Evolutionary conservation across 2,888 invertebrate genomes (phyloP).

Genomic region (Zygaena filipendulae): DNA sequence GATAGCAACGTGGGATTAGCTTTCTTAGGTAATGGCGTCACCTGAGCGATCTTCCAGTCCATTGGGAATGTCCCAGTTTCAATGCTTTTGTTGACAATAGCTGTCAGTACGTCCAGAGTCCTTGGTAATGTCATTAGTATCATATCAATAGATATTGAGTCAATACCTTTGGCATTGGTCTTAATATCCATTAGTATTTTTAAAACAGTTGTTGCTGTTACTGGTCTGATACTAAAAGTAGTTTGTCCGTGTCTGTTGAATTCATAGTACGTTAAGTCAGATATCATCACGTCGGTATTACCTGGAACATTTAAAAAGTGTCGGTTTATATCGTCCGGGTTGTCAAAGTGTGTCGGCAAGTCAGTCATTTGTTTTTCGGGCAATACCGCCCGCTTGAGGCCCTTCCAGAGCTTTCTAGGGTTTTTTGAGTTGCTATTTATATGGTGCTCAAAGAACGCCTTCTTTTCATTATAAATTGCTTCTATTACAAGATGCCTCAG

Average conservation of each 20-base stretch:
- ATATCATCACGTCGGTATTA: not conserved
- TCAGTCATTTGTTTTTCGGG: not conserved
- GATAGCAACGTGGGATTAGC: not conserved
- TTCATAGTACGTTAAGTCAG: not conserved
- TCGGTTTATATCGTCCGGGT: not conserved
- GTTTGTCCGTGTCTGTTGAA: not conserved
- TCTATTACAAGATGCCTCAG: not conserved
- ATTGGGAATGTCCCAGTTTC: not conserved
- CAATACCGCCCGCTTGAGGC: not conserved
- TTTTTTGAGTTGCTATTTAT: conserved; percentile 1
- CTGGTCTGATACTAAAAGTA: not conserved
- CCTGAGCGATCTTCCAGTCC: conserved; percentile 2
- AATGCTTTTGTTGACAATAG: not conserved
- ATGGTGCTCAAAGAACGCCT: conserved; percentile 1
- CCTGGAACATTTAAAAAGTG: not conserved
- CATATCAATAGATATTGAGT: not conserved
- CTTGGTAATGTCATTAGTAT: conserved; percentile 1
- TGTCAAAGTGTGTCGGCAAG: not conserved
- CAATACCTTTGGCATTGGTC: not conserved
- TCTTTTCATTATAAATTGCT: conserved; percentile 3
- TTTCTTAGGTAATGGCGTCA: conserved; percentile 3
- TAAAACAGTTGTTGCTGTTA: not conserved
- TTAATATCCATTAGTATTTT: not conserved
- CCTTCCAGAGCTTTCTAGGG: not conserved
- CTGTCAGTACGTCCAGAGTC: conserved; percentile 1